phyloP scores from a whole-genome alignment of 2,888 invertebrate genomes.

The Drosophila antonietae region DNA sequence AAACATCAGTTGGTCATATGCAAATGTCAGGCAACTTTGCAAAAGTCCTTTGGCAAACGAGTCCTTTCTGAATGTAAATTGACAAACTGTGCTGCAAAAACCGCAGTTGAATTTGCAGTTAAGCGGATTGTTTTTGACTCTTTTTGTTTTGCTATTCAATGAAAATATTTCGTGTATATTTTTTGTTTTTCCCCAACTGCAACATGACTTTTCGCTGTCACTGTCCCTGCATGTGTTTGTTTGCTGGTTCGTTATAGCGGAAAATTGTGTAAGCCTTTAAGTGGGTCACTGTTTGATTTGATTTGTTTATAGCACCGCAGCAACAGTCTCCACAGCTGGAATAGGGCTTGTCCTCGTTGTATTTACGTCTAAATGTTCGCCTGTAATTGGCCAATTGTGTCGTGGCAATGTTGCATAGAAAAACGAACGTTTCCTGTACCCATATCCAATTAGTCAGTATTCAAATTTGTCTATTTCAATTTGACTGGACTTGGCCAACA shows the following conservation, averaged over 20 bases:
- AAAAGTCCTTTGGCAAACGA: constrained; percentile 38
- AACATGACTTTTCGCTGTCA: constrained; percentile 45
- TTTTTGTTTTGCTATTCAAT: constrained; percentile 5
- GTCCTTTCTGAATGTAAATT: constrained; percentile 40
- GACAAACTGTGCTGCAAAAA: constrained; percentile 38
- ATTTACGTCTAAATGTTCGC: constrained; percentile 19
- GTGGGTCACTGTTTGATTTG: constrained; percentile 71
- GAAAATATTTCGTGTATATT: constrained; percentile 25
- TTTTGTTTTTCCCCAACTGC: constrained; percentile 22
- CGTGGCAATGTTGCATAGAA: constrained; percentile 11
- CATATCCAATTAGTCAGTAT: constrained; percentile 13
- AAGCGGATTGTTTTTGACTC: constrained; percentile 1
- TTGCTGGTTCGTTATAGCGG: constrained; percentile 28
- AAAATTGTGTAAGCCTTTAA: constrained; percentile 59
- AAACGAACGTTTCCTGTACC: constrained; percentile 1
- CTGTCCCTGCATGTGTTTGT: constrained; percentile 17
- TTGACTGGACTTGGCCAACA: neutral
- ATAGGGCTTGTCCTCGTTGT: constrained; percentile 19
- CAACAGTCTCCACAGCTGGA: constrained; percentile 21
- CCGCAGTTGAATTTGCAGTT: constrained; percentile 39
- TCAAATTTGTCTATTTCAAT: neutral
- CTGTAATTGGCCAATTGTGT: constrained; percentile 51
- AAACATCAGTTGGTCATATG: constrained; percentile 38
- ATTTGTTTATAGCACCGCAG: constrained; percentile 71
- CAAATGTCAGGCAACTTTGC: constrained; percentile 51